Percentiles rank a stretch among this genome's conserved stretches.
phyloP scores from a whole-genome alignment of 2,797 vertebrate genomes.

The Lagocephalus sceleratus region DNA sequence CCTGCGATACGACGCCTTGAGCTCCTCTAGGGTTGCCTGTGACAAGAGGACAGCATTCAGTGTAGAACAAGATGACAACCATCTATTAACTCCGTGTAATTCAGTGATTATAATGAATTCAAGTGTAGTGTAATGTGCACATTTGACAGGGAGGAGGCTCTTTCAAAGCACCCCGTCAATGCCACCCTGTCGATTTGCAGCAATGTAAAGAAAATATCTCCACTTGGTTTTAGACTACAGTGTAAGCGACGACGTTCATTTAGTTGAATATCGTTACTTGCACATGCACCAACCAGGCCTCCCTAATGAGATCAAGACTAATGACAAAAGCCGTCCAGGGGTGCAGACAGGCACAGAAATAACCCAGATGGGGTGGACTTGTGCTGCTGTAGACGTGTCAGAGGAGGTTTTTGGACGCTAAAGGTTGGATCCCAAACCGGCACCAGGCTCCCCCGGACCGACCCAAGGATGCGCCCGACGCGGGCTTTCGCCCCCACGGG shows the following conservation, averaged over 20 bases:
- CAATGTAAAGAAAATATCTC: not conserved
- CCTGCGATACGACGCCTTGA: slow-evolving; percentile 92
- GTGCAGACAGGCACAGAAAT: not conserved
- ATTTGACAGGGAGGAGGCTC: not conserved
- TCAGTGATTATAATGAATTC: not conserved
- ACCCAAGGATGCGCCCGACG: slow-evolving; percentile 25
- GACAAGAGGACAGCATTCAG: slow-evolving; percentile 6
- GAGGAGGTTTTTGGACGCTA: not conserved
- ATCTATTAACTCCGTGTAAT: not conserved
- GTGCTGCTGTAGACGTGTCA: too few relatives aligned
- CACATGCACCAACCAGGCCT: too few relatives aligned
- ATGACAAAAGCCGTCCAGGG: too few relatives aligned
- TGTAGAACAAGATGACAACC: not conserved
- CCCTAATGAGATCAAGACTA: too few relatives aligned
- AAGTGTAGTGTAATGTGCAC: not conserved
- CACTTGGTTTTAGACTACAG: too few relatives aligned
- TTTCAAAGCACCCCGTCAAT: not conserved
- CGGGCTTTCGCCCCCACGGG: not conserved
- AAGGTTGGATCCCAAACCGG: slow-evolving; percentile 27
- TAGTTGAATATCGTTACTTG: too few relatives aligned
- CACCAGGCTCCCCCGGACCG: slow-evolving; percentile 7
- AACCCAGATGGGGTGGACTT: not conserved
- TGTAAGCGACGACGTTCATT: too few relatives aligned
- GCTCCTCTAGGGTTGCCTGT: slow-evolving; percentile 91
- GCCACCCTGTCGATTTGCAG: too few relatives aligned